Evolutionary conservation across 1,140 invertebrate genomes (phyloP), one percentile per base, ranked within the genome.

Genomic region (Macrostomum lignano): DNA sequence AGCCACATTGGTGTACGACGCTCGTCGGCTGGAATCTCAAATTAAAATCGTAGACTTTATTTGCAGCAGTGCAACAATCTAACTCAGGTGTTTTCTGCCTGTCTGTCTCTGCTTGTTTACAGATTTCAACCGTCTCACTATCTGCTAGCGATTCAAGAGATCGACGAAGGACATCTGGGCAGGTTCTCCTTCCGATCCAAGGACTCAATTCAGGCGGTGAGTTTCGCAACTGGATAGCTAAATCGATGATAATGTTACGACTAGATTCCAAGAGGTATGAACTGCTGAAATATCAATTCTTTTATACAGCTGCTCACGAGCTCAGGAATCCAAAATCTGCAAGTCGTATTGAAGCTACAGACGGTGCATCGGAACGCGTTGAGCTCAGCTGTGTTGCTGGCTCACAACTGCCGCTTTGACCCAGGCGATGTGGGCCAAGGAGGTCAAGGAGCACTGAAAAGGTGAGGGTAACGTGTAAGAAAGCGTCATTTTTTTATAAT

Each of bases 121-220:
- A 39, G 38, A 23, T 38, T 33, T 35, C 35, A 29, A 3, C 43
- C 42, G 10, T 36, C 36, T 13, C 17, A n/a, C 17, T 33, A 53
- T 23, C 42, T 39, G 17, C 40, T 58, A 5, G 48, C 48, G 6
- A 48, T 56, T 19, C 44, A 54, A 38, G 55, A 58, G 30, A 36
- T 58, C 11, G 55, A 58, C 38, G 53, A 58, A 30, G 44, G 43
- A 7, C 47, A 51, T 25, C 45, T 54, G 17, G 55, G 55, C 1
- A 41, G 46, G 26, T 51, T 58, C 32, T 47, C 42, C 17, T 56
- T 52, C 28, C 41, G 45, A 14, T 46, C n/a, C n/a, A n/a, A n/a
- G n/a, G n/a, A n/a, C n/a, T n/a, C n/a, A n/a, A n/a, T n/a, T n/a
- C n/a, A n/a, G n/a, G n/a, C n/a, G n/a, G n/a, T n/a, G n/a, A n/a